Evolutionary conservation across 53 echinoderm and acorn worm genomes (phyloP), one percentile per base, ranked within the genome.

Genomic region (Echinarachnius parma): DNA sequence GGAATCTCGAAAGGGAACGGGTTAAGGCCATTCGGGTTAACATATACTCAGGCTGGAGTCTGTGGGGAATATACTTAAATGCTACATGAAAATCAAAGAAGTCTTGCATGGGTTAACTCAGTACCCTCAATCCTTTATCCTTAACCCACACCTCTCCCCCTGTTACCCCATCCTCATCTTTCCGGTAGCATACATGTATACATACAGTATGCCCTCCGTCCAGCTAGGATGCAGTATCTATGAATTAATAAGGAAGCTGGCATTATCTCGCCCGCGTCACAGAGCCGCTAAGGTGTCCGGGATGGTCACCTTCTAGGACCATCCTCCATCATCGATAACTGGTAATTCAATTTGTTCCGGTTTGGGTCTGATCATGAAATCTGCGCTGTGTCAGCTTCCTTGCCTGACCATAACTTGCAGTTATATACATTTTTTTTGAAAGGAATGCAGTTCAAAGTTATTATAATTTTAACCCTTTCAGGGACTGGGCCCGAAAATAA

Each of bases 161-260:
- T 52, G 68, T 50, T 68, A 50, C 30, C 32, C 68, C 49, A 68
- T 49, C 68, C 68, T 32, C 68, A n/a, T n/a, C n/a, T n/a, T n/a
- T n/a, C n/a, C n/a, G n/a, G n/a, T n/a, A n/a, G n/a, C n/a, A n/a
- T n/a, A n/a, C n/a, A n/a, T n/a, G n/a, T n/a, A n/a, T n/a, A n/a
- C n/a, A n/a, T n/a, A n/a, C n/a, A n/a, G n/a, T n/a, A n/a, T n/a
- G n/a, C n/a, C 52, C n/a, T n/a, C n/a, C n/a, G n/a, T n/a, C n/a
- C 7, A 13, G 42, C 7, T 13, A 39, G 42, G 42, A 39, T 39
- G 42, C 13, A 39, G 42, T 9, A 9, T 7, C 42, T 13, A 39
- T 72, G 74, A 72, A 72, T 72, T 55, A 72, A 72, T 72, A 55
- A 72, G 74, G 74, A 72, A 72, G 74, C 20, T 27, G 36, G 39